Evolutionary conservation across 2,888 invertebrate genomes (phyloP), one percentile per base, ranked within the genome.

Genomic region (Ennomos quercinarius): DNA sequence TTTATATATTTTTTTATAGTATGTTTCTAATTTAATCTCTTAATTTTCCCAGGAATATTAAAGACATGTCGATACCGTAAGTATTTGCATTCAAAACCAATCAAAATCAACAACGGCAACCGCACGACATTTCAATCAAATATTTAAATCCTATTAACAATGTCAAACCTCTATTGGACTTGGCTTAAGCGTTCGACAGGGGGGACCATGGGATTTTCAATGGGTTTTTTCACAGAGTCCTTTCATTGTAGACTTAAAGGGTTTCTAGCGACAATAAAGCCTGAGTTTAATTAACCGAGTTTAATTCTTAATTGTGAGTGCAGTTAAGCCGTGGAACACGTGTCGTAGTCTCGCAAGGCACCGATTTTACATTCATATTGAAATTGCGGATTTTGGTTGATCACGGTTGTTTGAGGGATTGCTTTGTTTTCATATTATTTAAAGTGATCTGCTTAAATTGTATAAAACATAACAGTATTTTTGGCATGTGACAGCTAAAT

Each of bases 251-350:
- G 79, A 81, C 80, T 87, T 83, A 87, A 87, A 89, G 87, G 89
- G 88, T 81, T 80, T 83, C 80, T 70, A 67, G 84, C 84, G 87
- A 89, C 88, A 89, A 90, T 87, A 83, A 84, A 80, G 81, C 78
- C 83, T 77, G 82, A 78, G 90, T 86, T 91, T 90, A 91, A 91
- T 91, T 91, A 91, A 90, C 89, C 89, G 86, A 80, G 87, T 84
- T 90, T 90, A 86, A 89, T 86, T 88, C 89, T 89, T 89, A 89
- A 90, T 91, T 91, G 88, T 90, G 83, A 89, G 88, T 86, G 85
- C 85, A 84, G 87, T 87, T 90, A 88, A 91, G 88, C 91, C 78
- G 77, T 66, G 77, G 79, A 84, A 91, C 91, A 91, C 91, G 91
- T 90, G 91, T 91, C 85, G 78, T 78, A 72, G 84, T 83, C 79